Conservation (phyloP, 2,888 invertebrate genomes). For the Abscondita cerata region DNA sequence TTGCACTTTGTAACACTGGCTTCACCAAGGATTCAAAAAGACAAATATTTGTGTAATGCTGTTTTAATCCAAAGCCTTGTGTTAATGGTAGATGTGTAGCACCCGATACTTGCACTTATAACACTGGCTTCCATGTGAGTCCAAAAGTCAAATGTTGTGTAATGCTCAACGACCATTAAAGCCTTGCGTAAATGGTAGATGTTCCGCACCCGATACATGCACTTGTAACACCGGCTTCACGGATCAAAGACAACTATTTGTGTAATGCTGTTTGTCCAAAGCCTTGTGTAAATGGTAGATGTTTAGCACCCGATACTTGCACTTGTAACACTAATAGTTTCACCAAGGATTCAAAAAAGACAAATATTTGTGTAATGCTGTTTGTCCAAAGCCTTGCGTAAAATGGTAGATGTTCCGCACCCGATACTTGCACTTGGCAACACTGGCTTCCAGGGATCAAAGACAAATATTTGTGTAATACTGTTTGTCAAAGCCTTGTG, state of each 20-base stretch:
- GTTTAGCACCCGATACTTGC: constrained; percentile 40
- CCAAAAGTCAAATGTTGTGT: constrained; percentile 57
- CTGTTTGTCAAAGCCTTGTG: constrained; percentile 16
- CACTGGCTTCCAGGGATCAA: constrained; percentile 2
- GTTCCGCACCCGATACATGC: constrained; percentile 71
- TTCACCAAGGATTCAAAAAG: constrained; percentile 23
- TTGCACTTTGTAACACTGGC: constrained; percentile 53
- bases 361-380: constrained; percentile 25
- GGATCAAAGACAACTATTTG: constrained; percentile 43
- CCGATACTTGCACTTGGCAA: constrained; percentile 37
- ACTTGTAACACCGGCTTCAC: constrained; percentile 68
- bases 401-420: constrained; percentile 40
- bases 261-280: constrained; percentile 38
- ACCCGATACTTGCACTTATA: background rate
- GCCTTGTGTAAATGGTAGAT: constrained; percentile 38
- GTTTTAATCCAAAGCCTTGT: background rate
- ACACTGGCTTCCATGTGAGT: constrained; percentile 8
- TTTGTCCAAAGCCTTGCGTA: constrained; percentile 11
- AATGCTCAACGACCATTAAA: constrained; percentile 69
- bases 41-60: constrained; percentile 11
- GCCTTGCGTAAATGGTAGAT: constrained; percentile 73
- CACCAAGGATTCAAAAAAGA: background rate
- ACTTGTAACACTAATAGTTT: constrained; percentile 20
- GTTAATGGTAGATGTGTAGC: constrained; percentile 3
- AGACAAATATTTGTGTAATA: constrained; percentile 25